A percentile compares a stretch with the other conserved stretches of the same genome.
Evolutionary conservation across 2,888 invertebrate species (phyloP).

Genomic region (Cosmopolites sordidus): DNA sequence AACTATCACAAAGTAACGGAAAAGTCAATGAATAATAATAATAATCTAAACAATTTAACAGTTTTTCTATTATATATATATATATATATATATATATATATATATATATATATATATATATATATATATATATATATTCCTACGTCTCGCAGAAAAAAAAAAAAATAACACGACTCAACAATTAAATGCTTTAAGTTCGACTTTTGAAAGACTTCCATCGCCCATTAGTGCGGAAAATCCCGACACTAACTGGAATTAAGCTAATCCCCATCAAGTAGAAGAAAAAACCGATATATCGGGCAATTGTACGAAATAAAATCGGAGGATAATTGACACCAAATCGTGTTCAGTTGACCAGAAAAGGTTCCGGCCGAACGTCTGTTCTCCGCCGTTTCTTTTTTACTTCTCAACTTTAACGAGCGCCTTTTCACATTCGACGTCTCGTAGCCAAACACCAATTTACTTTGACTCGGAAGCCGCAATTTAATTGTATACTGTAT

Average conservation of each 20-base stretch:
- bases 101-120: no score
- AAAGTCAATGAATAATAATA: no score
- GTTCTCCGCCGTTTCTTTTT: slow-evolving; percentile 14
- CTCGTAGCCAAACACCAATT: slow-evolving; percentile 19
- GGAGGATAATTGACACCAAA: slow-evolving; percentile 42
- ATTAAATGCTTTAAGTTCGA: no score
- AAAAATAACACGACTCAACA: no score
- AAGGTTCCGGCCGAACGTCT: slow-evolving; percentile 19
- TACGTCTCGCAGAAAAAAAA: no score
- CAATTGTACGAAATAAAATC: slow-evolving; percentile 37
- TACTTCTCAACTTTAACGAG: slow-evolving; percentile 21
- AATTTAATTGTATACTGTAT: not conserved
- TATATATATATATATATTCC: no score
- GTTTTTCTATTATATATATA: no score
- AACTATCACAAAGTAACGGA: no score
- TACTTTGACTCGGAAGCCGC: slow-evolving; percentile 14
- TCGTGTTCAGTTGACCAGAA: slow-evolving; percentile 40
- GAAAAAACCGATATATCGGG: slow-evolving; percentile 37
- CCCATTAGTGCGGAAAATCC: slow-evolving; percentile 22
- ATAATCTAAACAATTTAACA: no score
- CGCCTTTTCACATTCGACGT: slow-evolving; percentile 11
- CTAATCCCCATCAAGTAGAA: slow-evolving; percentile 31
- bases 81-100: no score
- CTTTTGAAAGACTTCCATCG: not conserved
- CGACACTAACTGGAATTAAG: slow-evolving; percentile 21